phyloP scores from a whole-genome alignment of 2,797 vertebrate genomes.

The Enteromius unitaeniatus region DNA sequence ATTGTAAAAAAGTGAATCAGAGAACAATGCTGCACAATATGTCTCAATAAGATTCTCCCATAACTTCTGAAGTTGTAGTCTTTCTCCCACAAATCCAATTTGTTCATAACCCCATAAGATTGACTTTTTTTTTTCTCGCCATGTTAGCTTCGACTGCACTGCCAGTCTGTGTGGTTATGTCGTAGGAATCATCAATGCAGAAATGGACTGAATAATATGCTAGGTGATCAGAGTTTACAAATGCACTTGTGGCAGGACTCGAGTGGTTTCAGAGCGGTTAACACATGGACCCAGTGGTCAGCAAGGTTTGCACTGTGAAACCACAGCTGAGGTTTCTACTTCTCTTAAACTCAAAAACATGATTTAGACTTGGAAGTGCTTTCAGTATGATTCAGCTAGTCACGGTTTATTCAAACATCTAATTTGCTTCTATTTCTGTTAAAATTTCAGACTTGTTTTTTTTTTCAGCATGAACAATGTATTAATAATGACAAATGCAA shows the following conservation, averaged over 20 bases:
- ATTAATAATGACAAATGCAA: neutral
- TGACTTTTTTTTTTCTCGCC: constrained; percentile 26
- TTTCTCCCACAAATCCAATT: constrained; percentile 41
- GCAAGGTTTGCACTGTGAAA: constrained; percentile 65
- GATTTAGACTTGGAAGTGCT: constrained; percentile 11
- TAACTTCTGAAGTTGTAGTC: constrained; percentile 20
- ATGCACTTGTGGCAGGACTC: constrained; percentile 64
- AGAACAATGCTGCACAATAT: constrained; percentile 30
- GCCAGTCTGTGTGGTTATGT: constrained; percentile 29
- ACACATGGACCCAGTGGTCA: constrained; percentile 66
- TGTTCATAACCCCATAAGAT: neutral
- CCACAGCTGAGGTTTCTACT: constrained; percentile 65
- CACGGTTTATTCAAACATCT: constrained; percentile 21
- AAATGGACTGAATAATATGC: constrained; percentile 66
- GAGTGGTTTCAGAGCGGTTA: constrained; percentile 62
- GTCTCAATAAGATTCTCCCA: constrained; percentile 34
- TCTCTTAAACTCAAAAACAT: constrained; percentile 53
- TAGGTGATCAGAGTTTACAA: constrained; percentile 71
- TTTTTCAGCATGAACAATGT: constrained; percentile 14
- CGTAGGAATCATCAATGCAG: constrained; percentile 34
- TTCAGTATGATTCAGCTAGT: constrained; percentile 11
- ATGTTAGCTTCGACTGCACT: constrained; percentile 3
- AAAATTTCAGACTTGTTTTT: neutral
- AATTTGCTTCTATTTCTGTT: constrained; percentile 20
- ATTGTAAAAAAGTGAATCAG: constrained; percentile 53